Base-by-base conservation (phyloP, 2,113 vertebrate species). In the Chrysemys picta region DNA sequence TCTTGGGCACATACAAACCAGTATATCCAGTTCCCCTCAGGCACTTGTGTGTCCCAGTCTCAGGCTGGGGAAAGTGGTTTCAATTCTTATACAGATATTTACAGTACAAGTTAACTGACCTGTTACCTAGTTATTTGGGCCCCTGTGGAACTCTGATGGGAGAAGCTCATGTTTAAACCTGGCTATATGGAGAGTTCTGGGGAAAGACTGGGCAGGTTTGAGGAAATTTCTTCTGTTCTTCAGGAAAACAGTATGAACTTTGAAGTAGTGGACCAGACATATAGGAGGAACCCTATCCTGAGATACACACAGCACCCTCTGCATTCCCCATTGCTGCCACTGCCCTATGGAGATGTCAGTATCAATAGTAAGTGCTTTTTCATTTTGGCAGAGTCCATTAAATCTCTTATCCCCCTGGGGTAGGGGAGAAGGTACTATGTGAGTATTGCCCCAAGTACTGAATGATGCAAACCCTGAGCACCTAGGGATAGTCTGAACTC, bases 261-360 rank as follows among this genome's bases (percentile, higher is more conserved):
- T 2, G 99, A 99, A 89, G 98, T 98, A 27, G 99, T 99, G 94
- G 99, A 99, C 84, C 99, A 99, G 96, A 99, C 98, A 4, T 99
- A 99, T 29, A 97, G 98, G 95, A 99, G 99, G 95, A 99, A 99
- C 95, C 99, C 99, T 45, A 99, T 99, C 94, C 96, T 99, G 82
- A 97, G 99, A 98, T 99, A 99, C 85, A 99, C 99, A 6, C 99
- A 99, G 98, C 99, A 99, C 91, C 99, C 99, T 2, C 97, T 99
- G 96, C 99, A 99, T 95, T 98, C 99, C 0, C 99, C 99, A 10
- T 97, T 99, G 16, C 98, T 99, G 76, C 99, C 99, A 2, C 97
- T 99, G 0, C 99, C 99, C 0, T 99, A 99, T 2, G 99, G 99
- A 94, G 99, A 99, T 92, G 98, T 99, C 93, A 98, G 97, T 78